Evolutionary conservation across 2,888 invertebrate genomes (phyloP).

Genomic region (Aphrophora alni): DNA sequence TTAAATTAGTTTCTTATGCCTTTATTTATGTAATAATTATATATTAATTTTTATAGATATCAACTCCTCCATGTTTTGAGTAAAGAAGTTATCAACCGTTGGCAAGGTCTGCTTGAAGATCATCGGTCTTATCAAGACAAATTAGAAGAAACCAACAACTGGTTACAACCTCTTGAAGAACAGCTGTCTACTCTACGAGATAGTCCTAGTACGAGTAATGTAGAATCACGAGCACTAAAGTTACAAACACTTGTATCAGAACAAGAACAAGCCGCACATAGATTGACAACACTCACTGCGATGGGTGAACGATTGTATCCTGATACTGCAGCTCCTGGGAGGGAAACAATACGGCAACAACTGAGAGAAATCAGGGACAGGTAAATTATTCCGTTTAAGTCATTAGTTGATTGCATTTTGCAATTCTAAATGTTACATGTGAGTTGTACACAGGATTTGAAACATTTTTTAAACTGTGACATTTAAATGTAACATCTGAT

Average conservation of each 20-base stretch:
- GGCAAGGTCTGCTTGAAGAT: conserved; percentile 82
- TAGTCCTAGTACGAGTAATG: conserved; percentile 64
- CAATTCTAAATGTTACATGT: no score
- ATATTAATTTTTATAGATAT: conserved; percentile 64
- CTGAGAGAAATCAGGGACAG: conserved; percentile 77
- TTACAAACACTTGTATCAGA: conserved; percentile 78
- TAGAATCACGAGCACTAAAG: conserved; percentile 71
- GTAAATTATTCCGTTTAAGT: conserved; percentile 44
- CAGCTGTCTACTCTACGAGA: conserved; percentile 70
- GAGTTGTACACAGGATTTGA: no score
- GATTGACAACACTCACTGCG: conserved; percentile 71
- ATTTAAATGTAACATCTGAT: no score
- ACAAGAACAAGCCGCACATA: conserved; percentile 81
- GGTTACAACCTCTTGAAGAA: conserved; percentile 79
- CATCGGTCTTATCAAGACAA: conserved; percentile 81
- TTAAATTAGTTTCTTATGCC: no score
- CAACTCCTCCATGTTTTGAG: conserved; percentile 80
- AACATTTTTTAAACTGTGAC: no score
- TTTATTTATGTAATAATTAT: no score
- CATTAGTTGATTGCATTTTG: no score
- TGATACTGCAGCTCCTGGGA: conserved; percentile 89
- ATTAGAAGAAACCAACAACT: conserved; percentile 74
- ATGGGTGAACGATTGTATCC: conserved; percentile 90
- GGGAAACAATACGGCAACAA: conserved; percentile 88
- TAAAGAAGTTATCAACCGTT: conserved; percentile 85